Evolutionary conservation across 2,797 vertebrate genomes (phyloP), one percentile per base, ranked within the genome.

Genomic region (Spinus pinus): DNA sequence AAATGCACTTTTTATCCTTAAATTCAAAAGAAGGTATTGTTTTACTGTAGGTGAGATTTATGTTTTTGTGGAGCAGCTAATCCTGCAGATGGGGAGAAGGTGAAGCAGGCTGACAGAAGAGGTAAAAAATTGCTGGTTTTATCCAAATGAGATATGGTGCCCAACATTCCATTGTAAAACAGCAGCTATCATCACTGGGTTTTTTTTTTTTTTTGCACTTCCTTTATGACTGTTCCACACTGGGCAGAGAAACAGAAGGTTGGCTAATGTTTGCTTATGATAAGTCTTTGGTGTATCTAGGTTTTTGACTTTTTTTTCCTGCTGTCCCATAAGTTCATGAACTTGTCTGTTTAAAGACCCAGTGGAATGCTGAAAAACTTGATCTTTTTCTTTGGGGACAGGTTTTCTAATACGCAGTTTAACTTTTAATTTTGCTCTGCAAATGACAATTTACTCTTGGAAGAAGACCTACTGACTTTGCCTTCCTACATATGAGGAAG

Each of bases 171-270:
- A 9, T 33, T 15, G 42, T 30, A 64, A 78, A 81, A 22, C 10
- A 65, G 23, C 5, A 27, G 28, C 7, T 16, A 1, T 70, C 19
- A 33, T 60, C 2, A 18, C 7, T 27, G 3, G 0, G 0, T 13
- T 24, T 39, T 39, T 39, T 12, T 37, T 37, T 69, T 56, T 56
- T 37, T 64, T 62, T 67, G 44, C 53, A 61, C 54, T 86, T 81
- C 3, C 12, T 81, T 46, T 84, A 57, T 42, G 24, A 8, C 57
- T 84, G 6, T 75, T 81, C n/a, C 50, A 58, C 44, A 44, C 28
- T 5, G 13, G 11, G 5, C 44, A 70, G 35, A 49, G 20, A 64
- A 70, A n/a, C 15, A 57, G 23, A 35, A 58, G 22, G 6, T 8
- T 39, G 33, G 12, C 24, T 77, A 54, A 35, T 42, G 9, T 89